Base-by-base conservation (phyloP, 2,113 vertebrate species). In the Thunnus thynnus region DNA sequence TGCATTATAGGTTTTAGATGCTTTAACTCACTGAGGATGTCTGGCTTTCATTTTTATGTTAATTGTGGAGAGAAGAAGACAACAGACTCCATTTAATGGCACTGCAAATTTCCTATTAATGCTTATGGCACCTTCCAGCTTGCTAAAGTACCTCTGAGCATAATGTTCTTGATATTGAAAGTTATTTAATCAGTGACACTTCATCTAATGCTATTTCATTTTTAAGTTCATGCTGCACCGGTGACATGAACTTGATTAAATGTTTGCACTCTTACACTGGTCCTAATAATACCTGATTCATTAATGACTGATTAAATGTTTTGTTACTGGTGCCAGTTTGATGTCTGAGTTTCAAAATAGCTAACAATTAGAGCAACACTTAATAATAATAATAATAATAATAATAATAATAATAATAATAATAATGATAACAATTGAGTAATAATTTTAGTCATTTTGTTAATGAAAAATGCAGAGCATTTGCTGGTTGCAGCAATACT, bases 161-260 rank as follows among this genome's bases (percentile, higher is more conserved):
- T 61, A 72, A 41, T 73, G 11, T 44, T 56, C 50, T 18, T 46
- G 18, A 64, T 78, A 30, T 56, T 73, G 30, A 65, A 27, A 47
- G 55, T 18, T 57, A 60, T 69, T 76, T 67, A 78, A 88, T 80
- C 47, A 68, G 47, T 68, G 61, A 41, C 51, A 44, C 10, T 55
- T 30, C 27, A 55, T 81, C 22, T 47, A 41, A 68, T 55, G 32
- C n/a, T 51, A 4, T 32, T 20, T 51, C 9, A 56, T 54, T 25
- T 58, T 25, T n/a, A 13, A 11, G 44, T 5, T 41, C 9, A 54
- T 54, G 41, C 25, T 72, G 41, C 44, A 41, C 36, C 16, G 22
- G 9, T 50, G 57, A 44, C 2, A 18, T 16, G 27, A 18, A 48
- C 30, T 55, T 65, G 44, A 63, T 32, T 79, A 14, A 52, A n/a